Evolutionary conservation across 1,140 invertebrate genomes (phyloP), one percentile per base, ranked within the genome.

Genomic region (Pristionchus pacificus): DNA sequence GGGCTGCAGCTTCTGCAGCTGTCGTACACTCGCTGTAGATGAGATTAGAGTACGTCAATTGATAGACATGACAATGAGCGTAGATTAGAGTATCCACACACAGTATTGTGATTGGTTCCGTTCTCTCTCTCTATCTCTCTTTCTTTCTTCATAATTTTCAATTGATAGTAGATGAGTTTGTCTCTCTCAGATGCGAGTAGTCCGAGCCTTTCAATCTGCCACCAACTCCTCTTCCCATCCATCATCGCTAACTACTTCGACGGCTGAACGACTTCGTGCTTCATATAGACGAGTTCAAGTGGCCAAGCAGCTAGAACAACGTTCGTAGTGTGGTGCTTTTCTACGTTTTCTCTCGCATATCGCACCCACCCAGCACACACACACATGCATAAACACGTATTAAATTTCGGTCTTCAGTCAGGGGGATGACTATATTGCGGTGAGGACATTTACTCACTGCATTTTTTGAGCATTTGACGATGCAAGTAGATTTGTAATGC

Each of bases 121-220:
- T 24, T 57, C 24, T 13, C 19, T 71, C 19, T 32, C 0, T n/a
- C 19, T 67, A 58, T 30, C 27, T 15, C 6, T 19, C 30, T 72
- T 32, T 32, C 67, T 28, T 49, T 72, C 15, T 74, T 27, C 63
- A 49, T 19, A 38, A 1, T 28, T 14, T 58, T 10, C n/a, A n/a
- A n/a, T n/a, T n/a, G n/a, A n/a, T n/a, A n/a, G n/a, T n/a, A n/a
- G n/a, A n/a, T n/a, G n/a, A n/a, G n/a, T n/a, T n/a, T n/a, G n/a
- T n/a, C 38, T n/a, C 19, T 67, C 75, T 66, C 74, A 76, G 75
- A 76, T 76, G 64, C 75, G 75, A n/a, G 75, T 76, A 10, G 74
- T 76, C 19, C 68, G 75, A 59, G 75, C 75, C 15, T 76, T 76
- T 68, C 75, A 76, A 60, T 69, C 75, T 10, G 63, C 32, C 13